Conservation (phyloP, 2,888 invertebrate genomes). For the Aphidoletes aphidimyza region DNA sequence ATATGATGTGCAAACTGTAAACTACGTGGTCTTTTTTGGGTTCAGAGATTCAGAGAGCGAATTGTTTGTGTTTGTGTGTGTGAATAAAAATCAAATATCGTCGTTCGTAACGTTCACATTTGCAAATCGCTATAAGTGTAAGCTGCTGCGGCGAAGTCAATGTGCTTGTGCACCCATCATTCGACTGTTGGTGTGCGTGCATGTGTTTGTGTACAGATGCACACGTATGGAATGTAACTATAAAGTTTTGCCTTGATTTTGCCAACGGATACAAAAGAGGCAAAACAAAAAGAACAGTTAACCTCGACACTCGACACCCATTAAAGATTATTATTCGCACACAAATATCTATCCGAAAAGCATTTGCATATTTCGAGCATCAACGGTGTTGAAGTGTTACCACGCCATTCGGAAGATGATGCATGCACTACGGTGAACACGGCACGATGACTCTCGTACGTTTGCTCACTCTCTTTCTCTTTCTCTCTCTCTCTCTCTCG, state of each 20-base stretch:
- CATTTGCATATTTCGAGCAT: constrained; percentile 3
- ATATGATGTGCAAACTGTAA: constrained; percentile 46
- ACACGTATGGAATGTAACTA: constrained; percentile 38
- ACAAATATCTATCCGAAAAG: constrained; percentile 44
- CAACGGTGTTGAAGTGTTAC: neutral
- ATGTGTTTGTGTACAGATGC: neutral
- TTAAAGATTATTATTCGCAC: constrained; percentile 51
- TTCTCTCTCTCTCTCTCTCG: too few relatives aligned
- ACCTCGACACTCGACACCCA: constrained; percentile 51
- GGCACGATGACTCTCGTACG: too few relatives aligned
- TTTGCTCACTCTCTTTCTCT: constrained; percentile 16
- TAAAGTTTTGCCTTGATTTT: constrained; percentile 33
- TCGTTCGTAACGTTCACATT: constrained; percentile 20
- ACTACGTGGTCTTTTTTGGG: constrained; percentile 40
- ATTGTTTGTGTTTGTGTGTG: neutral
- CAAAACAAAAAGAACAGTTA: constrained; percentile 51
- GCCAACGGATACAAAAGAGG: constrained; percentile 2
- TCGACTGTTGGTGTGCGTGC: too few relatives aligned
- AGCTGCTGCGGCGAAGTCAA: too few relatives aligned
- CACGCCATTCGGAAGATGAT: too few relatives aligned
- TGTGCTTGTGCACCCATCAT: too few relatives aligned
- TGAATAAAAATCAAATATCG: constrained; percentile 16
- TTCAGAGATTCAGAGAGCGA: neutral
- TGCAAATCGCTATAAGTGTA: too few relatives aligned
- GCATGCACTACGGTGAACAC: too few relatives aligned